These are phyloP conservation scores for Drosophila helvetica DNA, from an alignment of 2,888 invertebrate species.

Conservation along the genomic window DNA sequence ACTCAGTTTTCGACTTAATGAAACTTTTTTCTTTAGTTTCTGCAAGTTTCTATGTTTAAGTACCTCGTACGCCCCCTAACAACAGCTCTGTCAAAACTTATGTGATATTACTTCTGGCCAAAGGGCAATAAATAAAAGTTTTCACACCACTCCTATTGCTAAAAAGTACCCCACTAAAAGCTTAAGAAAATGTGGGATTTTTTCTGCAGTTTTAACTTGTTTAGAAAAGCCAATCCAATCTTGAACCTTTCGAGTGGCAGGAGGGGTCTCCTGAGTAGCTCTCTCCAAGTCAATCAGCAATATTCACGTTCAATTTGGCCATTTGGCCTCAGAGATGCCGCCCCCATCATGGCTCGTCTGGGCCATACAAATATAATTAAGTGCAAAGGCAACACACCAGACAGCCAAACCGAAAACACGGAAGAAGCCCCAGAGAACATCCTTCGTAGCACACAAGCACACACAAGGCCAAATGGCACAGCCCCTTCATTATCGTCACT, in stretches of 20 bases:
- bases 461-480: constrained; percentile 22
- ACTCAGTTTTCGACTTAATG: not conserved
- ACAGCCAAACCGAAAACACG: constrained; percentile 30
- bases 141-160: not conserved
- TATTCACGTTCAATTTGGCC: constrained; percentile 74
- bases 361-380: constrained; percentile 69
- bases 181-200: not conserved
- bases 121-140: not conserved
- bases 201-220: not conserved
- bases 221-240: not conserved
- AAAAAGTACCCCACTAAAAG: not conserved
- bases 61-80: no score
- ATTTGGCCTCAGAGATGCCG: constrained; percentile 42
- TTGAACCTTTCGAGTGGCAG: not conserved
- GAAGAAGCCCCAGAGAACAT: constrained; percentile 11
- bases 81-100: not conserved
- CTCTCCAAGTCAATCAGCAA: constrained; percentile 58
- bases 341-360: constrained; percentile 47
- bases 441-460: constrained; percentile 3
- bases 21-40: not conserved
- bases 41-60: not conserved
- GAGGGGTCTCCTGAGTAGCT: not conserved
- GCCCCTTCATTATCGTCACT: constrained; percentile 42
- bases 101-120: not conserved
- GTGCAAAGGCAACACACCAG: constrained; percentile 53